Conservation (phyloP, 1,140 invertebrate genomes). For the Bombyx mandarina region DNA sequence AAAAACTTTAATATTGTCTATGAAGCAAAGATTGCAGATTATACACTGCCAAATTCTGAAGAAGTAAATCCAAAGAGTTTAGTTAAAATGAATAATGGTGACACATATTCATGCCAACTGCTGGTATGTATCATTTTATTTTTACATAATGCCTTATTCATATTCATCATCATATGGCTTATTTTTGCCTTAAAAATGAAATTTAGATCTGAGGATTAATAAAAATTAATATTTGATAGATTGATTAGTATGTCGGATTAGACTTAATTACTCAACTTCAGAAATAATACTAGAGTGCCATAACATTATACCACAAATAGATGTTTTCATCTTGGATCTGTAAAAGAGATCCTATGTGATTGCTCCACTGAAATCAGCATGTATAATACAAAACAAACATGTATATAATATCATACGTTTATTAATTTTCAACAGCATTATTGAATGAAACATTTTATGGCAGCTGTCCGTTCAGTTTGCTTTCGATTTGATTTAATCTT, state of each 20-base stretch:
- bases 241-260: too few relatives aligned
- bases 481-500: conserved; percentile 44
- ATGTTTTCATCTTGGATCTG: too few relatives aligned
- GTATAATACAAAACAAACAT: too few relatives aligned
- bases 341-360: not conserved
- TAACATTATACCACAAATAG: too few relatives aligned
- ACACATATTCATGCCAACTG: conserved; percentile 72
- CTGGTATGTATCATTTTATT: conserved; percentile 57
- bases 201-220: too few relatives aligned
- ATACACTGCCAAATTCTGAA: conserved; percentile 28
- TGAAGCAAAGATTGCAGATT: conserved; percentile 46
- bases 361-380: not conserved
- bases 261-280: too few relatives aligned
- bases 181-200: too few relatives aligned
- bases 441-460: conserved; percentile 14
- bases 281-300: too few relatives aligned
- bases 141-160: too few relatives aligned
- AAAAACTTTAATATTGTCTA: conserved; percentile 52
- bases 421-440: conserved; percentile 4
- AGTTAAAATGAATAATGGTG: conserved; percentile 72
- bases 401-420: not conserved
- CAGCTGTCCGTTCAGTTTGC: conserved; percentile 35
- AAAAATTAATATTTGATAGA: too few relatives aligned
- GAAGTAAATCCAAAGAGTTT: conserved; percentile 17
- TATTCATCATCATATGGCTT: too few relatives aligned